Conservation (phyloP, 2,888 invertebrate species). For the Tholera decimalis region DNA sequence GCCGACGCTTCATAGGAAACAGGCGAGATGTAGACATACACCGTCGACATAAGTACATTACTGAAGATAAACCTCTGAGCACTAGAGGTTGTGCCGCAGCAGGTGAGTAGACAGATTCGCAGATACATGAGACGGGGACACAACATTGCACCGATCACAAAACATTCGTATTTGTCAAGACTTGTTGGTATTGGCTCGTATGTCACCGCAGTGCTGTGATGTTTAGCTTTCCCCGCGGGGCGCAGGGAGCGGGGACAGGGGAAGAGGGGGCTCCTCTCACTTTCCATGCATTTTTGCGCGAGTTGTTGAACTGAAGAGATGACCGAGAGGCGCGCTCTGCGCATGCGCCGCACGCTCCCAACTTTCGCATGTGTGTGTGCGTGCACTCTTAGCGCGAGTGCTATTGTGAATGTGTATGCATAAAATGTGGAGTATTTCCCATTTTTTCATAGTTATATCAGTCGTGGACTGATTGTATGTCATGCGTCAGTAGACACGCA, state of each 20-base stretch:
- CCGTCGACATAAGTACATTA: no score
- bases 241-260: background rate
- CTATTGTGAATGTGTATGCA: constrained; percentile 9
- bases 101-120: no score
- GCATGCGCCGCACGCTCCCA: background rate
- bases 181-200: background rate
- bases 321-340: constrained; percentile 11
- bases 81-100: no score
- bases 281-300: constrained; percentile 69
- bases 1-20: background rate
- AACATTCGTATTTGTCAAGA: background rate
- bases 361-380: background rate
- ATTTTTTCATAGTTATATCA: background rate
- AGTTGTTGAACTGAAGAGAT: constrained; percentile 41
- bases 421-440: constrained; percentile 21
- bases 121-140: background rate
- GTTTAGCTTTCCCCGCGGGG: constrained; percentile 61
- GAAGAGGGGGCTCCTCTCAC: constrained; percentile 43
- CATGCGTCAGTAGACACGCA: background rate
- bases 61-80: no score
- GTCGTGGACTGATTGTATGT: background rate
- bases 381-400: no score
- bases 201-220: constrained; percentile 15
- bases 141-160: background rate
- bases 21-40: background rate